phyloP scores from a whole-genome alignment of 2,797 vertebrate species.

The Gephyroberyx darwinii region DNA sequence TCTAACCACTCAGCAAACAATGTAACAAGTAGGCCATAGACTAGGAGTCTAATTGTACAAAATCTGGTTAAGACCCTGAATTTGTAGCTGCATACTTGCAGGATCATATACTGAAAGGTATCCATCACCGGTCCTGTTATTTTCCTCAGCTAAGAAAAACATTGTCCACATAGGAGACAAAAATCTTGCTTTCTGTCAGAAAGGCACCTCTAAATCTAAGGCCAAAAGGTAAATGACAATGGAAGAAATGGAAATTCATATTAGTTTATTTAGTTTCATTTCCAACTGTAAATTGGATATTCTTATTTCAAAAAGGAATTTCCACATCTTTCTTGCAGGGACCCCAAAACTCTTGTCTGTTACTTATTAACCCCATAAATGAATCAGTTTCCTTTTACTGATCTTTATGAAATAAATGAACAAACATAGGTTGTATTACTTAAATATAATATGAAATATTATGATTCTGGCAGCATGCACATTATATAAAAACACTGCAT shows the following conservation, averaged over 20 bases:
- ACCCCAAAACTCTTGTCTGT: conserved; percentile 31
- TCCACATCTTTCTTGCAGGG: conserved; percentile 26
- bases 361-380: conserved; percentile 27
- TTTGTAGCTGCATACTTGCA: conserved; percentile 36
- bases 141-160: conserved; percentile 6
- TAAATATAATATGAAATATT: conserved; percentile 37
- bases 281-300: conserved; percentile 38
- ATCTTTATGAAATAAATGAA: conserved; percentile 63
- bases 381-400: conserved; percentile 17
- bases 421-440: conserved; percentile 26
- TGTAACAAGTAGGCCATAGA: conserved; percentile 13
- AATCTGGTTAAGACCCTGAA: conserved; percentile 43
- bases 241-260: conserved; percentile 43
- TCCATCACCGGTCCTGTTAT: conserved; percentile 6
- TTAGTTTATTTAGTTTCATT: conserved; percentile 35
- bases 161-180: conserved; percentile 16
- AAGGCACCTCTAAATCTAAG: conserved; percentile 53
- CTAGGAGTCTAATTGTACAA: conserved; percentile 31
- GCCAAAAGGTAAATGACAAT: conserved; percentile 53
- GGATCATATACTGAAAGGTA: conserved; percentile 20
- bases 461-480: conserved; percentile 43
- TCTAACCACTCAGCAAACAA: conserved; percentile 48
- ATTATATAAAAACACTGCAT: conserved; percentile 49
- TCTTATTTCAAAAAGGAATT: conserved; percentile 34
- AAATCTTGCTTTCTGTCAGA: conserved; percentile 23